Conservation (phyloP, 2,888 invertebrate genomes). For the Neria commutata region DNA sequence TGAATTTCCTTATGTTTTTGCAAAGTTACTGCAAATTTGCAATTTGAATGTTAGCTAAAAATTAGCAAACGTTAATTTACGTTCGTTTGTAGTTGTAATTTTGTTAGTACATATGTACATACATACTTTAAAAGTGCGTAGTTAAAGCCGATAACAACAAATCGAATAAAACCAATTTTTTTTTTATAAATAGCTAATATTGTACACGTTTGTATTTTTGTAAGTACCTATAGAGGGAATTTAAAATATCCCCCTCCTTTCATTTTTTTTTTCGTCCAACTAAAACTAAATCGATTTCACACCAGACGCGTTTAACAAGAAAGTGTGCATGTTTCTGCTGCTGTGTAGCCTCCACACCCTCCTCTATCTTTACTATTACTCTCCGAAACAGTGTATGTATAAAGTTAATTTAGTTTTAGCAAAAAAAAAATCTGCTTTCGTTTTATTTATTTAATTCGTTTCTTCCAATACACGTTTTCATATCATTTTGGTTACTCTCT, state of each 20-base stretch:
- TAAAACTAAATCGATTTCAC: too few relatives aligned
- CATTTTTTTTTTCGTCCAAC: background rate
- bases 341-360: too few relatives aligned
- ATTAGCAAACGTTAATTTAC: slow-evolving; percentile 15
- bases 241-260: background rate
- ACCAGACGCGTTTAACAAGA: too few relatives aligned
- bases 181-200: background rate
- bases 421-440: background rate
- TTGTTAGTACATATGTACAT: background rate
- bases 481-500: slow-evolving; percentile 32
- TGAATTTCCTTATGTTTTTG: background rate
- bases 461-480: slow-evolving; percentile 26
- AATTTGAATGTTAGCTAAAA: too few relatives aligned
- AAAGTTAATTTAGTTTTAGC: background rate
- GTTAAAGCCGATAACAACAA: too few relatives aligned
- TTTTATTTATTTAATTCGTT: too few relatives aligned
- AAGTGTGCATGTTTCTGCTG: too few relatives aligned
- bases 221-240: background rate
- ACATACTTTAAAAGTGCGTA: background rate
- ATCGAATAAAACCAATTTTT: background rate
- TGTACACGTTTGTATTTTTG: slow-evolving; percentile 1
- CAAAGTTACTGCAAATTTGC: too few relatives aligned
- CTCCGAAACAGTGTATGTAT: too few relatives aligned
- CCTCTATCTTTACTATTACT: too few relatives aligned
- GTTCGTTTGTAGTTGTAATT: slow-evolving; percentile 10